Base-by-base conservation (phyloP, 2,113 vertebrate genomes). In the Caranx ignobilis region DNA sequence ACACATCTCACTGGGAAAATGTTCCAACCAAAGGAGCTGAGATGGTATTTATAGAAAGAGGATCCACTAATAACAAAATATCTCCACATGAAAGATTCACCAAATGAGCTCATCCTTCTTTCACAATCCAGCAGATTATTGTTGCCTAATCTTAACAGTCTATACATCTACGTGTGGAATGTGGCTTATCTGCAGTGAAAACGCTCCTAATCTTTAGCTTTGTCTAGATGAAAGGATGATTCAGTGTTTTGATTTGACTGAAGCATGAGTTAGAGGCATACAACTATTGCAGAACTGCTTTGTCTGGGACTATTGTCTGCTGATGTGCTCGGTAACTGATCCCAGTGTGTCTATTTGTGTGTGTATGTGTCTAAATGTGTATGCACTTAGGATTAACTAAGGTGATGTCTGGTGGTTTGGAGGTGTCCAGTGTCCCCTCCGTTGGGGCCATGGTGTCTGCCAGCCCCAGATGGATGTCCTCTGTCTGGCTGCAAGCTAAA, bases 361-460 rank as follows among this genome's bases (percentile, higher is more conserved):
- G 79, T 79, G 45, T 75, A 6, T 7, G 45, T 62, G 85, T 71
- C 57, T 70, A 75, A 77, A 77, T 85, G 87, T 89, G 79, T 79
- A 73, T 84, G 85, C 77, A 83, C 35, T 82, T 86, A 80, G 91
- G 91, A 91, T 92, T 91, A 92, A 83, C 82, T 83, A 67, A 87
- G 85, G 82, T 81, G 63, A 89, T 74, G 79, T 79, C 75, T 80
- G 66, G 71, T 63, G 26, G 39, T 69, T 72, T 55, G 43, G 79
- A 87, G 87, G 91, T 93, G 89, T 92, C 88, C 87, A 83, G 82
- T 90, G 86, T 91, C 89, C 84, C 69, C 71, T 59, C 55, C 3
- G 15, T 61, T 87, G 92, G 93, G 92, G 93, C 91, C 89, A 18
- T n/a, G 72, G 73, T 92, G 93, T 94, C 93, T 94, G 91, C 88